phyloP scores from a whole-genome alignment of 2,797 vertebrate genomes.

The Chiloscyllium punctatum region DNA sequence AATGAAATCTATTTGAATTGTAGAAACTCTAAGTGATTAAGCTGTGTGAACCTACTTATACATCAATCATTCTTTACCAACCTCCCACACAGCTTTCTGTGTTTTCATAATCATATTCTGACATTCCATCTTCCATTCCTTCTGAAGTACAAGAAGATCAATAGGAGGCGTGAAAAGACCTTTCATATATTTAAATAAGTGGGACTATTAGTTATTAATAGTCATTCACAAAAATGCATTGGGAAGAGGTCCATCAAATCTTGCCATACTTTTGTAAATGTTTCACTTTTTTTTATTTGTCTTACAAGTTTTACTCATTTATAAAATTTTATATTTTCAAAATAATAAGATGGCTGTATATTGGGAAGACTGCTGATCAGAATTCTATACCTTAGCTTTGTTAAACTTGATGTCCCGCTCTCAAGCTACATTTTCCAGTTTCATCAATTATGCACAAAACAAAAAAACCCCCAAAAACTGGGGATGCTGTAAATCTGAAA shows the following conservation, averaged over 20 bases:
- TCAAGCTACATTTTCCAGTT: not conserved
- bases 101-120: not conserved
- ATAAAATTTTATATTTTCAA: not conserved
- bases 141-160: not conserved
- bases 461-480: too few species aligned
- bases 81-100: slow-evolving; percentile 16
- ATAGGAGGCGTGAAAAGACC: not conserved
- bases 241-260: slow-evolving; percentile 1
- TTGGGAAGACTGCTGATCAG: not conserved
- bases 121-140: slow-evolving; percentile 16
- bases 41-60: not conserved
- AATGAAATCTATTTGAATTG: slow-evolving; percentile 26
- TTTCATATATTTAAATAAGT: not conserved
- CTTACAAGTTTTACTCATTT: not conserved
- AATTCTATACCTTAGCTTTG: not conserved
- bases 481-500: too few species aligned
- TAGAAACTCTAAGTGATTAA: slow-evolving; percentile 6
- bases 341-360: not conserved
- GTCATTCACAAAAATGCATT: not conserved
- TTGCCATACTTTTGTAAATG: not conserved
- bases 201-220: not conserved
- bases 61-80: not conserved
- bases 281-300: not conserved
- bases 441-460: too few species aligned
- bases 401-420: not conserved